phyloP scores from a whole-genome alignment of 2,113 vertebrate genomes.

The Albula glossodonta region DNA sequence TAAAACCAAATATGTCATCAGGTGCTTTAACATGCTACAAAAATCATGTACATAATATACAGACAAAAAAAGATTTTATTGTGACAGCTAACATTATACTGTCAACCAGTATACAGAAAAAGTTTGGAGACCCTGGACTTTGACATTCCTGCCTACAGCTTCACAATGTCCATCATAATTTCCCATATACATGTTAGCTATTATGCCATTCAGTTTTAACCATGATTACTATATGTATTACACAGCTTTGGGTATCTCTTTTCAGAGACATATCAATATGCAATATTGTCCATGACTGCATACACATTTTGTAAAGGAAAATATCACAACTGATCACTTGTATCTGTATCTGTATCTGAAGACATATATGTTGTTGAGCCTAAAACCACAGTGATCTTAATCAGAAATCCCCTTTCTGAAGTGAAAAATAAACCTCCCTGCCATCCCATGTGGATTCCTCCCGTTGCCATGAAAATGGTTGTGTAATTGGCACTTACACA shows the following conservation, averaged over 20 bases:
- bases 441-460: background rate
- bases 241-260: no score
- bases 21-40: background rate
- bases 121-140: background rate
- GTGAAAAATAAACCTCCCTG: background rate
- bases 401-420: background rate
- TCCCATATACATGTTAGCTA: background rate
- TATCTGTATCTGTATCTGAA: background rate
- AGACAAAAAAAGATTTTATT: background rate
- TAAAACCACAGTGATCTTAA: background rate
- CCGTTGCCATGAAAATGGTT: background rate
- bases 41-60: background rate
- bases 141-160: no score
- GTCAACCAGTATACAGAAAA: background rate
- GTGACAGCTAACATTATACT: background rate
- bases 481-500: background rate
- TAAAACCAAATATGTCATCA: no score
- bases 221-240: no score
- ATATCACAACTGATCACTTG: background rate
- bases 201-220: background rate
- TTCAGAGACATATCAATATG: no score
- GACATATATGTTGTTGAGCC: background rate
- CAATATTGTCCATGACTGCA: no score
- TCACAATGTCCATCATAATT: background rate
- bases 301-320: background rate